phyloP scores from a whole-genome alignment of 1,140 invertebrate species.

The Eubasilissa regina region DNA sequence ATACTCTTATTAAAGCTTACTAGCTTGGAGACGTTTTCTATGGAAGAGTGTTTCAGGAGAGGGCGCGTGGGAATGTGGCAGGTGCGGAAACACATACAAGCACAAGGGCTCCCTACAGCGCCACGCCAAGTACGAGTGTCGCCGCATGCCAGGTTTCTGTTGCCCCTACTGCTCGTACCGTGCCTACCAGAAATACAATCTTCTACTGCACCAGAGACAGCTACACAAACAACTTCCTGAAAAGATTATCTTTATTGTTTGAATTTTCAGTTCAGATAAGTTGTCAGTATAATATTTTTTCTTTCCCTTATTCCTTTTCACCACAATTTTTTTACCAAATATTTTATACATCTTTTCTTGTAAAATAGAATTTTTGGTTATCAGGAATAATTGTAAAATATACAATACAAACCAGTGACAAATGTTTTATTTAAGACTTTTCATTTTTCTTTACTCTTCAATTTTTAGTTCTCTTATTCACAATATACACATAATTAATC shows the following conservation, averaged over 20 bases:
- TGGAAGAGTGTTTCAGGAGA: neutral
- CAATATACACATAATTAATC: slow-evolving; percentile 7
- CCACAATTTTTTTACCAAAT: neutral
- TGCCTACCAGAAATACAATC: slow-evolving; percentile 71
- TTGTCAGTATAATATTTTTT: slow-evolving; percentile 17
- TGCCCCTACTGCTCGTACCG: slow-evolving; percentile 74
- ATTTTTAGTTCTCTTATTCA: slow-evolving; percentile 20
- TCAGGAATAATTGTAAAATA: neutral
- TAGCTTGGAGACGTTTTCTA: slow-evolving; percentile 14
- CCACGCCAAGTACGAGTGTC: slow-evolving; percentile 81
- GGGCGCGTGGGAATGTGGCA: slow-evolving; percentile 67
- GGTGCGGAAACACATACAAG: slow-evolving; percentile 75
- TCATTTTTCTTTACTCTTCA: slow-evolving; percentile 43
- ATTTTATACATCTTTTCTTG: slow-evolving; percentile 10
- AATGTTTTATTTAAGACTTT: slow-evolving; percentile 43
- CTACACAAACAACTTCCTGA: slow-evolving; percentile 71
- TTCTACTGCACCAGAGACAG: slow-evolving; percentile 70
- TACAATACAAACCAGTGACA: slow-evolving; percentile 12
- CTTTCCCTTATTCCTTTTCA: slow-evolving; percentile 9
- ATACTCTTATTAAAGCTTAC: neutral
- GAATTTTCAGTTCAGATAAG: slow-evolving; percentile 62
- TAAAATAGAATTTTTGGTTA: slow-evolving; percentile 1
- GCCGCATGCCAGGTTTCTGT: slow-evolving; percentile 77
- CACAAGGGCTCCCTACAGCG: slow-evolving; percentile 73
- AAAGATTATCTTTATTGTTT: slow-evolving; percentile 70